Conservation (phyloP, 2,113 vertebrate genomes). For the Scalopus aquaticus region DNA sequence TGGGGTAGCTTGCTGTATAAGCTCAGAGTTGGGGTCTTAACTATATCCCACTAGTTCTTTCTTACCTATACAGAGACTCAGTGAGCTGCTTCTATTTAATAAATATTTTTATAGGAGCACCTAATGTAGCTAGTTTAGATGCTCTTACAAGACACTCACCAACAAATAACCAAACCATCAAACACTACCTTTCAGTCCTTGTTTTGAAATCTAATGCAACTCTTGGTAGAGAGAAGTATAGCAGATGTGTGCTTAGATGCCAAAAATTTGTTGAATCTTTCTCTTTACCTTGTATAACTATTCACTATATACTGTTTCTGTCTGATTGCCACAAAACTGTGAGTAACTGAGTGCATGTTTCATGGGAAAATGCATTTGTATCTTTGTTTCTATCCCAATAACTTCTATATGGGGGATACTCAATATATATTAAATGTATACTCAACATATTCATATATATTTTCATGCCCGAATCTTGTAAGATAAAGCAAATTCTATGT, state of each 20-base stretch:
- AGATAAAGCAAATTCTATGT: neutral
- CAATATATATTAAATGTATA: neutral
- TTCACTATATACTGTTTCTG: neutral
- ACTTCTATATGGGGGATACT: neutral
- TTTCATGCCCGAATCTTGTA: neutral
- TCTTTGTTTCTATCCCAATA: neutral
- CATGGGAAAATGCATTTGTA: neutral
- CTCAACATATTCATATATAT: neutral
- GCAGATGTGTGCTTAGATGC: neutral
- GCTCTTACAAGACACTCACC: neutral
- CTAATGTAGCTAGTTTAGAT: neutral
- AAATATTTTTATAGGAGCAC: neutral
- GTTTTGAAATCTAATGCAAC: neutral
- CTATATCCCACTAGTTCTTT: neutral
- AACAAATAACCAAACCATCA: neutral
- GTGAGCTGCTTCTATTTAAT: neutral
- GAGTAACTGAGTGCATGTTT: neutral
- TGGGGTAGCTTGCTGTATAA: fast-evolving
- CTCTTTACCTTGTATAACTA: neutral
- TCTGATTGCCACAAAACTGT: neutral
- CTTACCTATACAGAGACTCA: neutral
- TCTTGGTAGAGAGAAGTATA: neutral
- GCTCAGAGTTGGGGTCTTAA: neutral
- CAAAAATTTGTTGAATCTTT: neutral
- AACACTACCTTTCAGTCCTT: neutral